These are phyloP conservation scores for Hormiphora californensis DNA, from an alignment of 37 sponge, comb jelly and placozoan genomes.

Conservation along the genomic window DNA sequence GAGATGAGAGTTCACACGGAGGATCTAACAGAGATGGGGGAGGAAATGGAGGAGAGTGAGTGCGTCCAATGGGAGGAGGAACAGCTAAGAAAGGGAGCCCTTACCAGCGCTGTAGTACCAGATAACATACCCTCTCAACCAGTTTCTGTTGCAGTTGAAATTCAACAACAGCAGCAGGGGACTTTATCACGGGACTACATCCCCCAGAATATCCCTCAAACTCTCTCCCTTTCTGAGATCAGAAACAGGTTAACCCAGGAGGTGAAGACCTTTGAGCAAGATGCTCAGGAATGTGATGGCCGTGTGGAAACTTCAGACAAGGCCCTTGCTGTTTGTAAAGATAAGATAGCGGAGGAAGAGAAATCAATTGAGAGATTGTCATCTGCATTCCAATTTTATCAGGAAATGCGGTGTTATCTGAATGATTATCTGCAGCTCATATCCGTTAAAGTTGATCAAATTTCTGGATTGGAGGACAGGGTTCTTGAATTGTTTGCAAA, in stretches of 20 bases:
- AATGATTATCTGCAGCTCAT: neutral
- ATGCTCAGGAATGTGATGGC: neutral
- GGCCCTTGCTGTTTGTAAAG: neutral
- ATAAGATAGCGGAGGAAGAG: neutral
- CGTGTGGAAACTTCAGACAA: neutral
- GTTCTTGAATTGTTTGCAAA: neutral
- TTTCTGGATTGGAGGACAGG: neutral
- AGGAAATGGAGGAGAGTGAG: conserved; percentile 26
- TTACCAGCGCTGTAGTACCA: neutral
- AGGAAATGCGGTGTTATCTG: neutral
- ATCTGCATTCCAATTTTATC: neutral
- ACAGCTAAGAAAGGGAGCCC: neutral
- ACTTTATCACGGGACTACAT: too few species aligned
- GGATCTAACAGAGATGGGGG: neutral
- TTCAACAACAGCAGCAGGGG: too few species aligned
- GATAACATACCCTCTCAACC: neutral
- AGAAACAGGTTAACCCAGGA: neutral
- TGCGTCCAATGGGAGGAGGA: neutral
- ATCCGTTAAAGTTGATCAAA: neutral
- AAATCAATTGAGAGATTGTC: neutral
- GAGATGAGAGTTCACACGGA: conserved; percentile 45
- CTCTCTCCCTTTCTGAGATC: neutral
- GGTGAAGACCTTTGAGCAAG: neutral
- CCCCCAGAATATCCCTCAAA: neutral
- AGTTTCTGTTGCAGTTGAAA: neutral